Evolutionary conservation across 2,888 invertebrate species (phyloP).

Genomic region (Spatulosminthurus flaviceps): DNA sequence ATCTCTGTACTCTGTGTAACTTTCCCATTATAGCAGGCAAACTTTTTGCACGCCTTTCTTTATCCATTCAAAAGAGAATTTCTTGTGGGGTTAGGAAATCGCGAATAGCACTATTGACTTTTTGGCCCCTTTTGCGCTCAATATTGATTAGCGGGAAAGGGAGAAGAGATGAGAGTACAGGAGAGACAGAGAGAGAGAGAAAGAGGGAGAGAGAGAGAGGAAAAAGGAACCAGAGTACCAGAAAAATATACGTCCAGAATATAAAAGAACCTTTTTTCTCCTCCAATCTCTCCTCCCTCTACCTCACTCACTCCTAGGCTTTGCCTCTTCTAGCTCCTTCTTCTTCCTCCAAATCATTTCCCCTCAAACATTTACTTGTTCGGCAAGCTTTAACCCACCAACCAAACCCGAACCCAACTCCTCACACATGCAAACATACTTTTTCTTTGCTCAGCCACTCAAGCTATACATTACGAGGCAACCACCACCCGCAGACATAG

Average conservation of each 20-base stretch:
- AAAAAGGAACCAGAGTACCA: conserved; percentile 54
- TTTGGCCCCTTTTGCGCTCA: conserved; percentile 55
- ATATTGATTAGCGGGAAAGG: conserved; percentile 55
- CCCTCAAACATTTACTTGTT: conserved; percentile 52
- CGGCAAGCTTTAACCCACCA: conserved; percentile 49
- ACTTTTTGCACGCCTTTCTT: conserved; percentile 47
- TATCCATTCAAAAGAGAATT: conserved; percentile 48
- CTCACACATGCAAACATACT: conserved; percentile 24
- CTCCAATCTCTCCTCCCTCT: conserved; percentile 44
- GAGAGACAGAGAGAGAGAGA: conserved; percentile 41
- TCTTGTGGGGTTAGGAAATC: conserved; percentile 49
- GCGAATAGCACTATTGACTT: conserved; percentile 56
- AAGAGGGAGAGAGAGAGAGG: conserved; percentile 40
- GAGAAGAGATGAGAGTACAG: conserved; percentile 30
- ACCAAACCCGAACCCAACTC: conserved; percentile 38
- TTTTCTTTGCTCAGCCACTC: conserved; percentile 16
- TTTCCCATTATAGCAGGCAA: conserved; percentile 48
- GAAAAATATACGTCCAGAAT: conserved; percentile 55
- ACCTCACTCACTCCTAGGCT: conserved; percentile 27
- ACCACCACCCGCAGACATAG: not conserved
- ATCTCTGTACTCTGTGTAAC: conserved; percentile 48
- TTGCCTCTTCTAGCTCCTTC: conserved; percentile 24
- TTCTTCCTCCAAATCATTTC: conserved; percentile 51
- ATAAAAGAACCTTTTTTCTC: conserved; percentile 52
- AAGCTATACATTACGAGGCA: not conserved